Evolutionary conservation across 2,888 invertebrate genomes (phyloP).

Genomic region (Apotomis turbidana): DNA sequence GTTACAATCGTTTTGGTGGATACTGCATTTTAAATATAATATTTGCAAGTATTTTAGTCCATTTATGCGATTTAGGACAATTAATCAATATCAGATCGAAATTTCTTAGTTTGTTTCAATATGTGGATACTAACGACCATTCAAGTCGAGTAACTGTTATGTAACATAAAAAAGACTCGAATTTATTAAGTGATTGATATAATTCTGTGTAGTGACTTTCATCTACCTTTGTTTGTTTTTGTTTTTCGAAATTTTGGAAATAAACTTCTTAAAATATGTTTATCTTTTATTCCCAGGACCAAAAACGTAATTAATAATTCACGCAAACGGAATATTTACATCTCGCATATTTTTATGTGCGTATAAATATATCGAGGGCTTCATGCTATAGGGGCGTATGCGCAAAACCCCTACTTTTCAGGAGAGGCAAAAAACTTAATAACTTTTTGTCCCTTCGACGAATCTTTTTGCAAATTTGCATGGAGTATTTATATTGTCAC

Average conservation of each 20-base stretch:
- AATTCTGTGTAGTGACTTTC: constrained; percentile 40
- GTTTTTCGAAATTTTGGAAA: constrained; percentile 56
- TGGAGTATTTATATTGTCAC: no score
- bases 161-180: constrained; percentile 16
- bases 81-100: not conserved
- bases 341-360: no score
- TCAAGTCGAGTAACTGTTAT: not conserved
- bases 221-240: constrained; percentile 48
- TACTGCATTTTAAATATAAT: not conserved
- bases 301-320: not conserved
- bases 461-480: no score
- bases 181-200: constrained; percentile 20
- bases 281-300: constrained; percentile 42
- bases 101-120: not conserved
- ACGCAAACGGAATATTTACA: no score
- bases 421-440: no score
- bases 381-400: no score
- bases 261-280: constrained; percentile 58
- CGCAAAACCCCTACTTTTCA: no score
- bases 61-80: not conserved
- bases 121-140: not conserved
- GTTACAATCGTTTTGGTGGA: not conserved
- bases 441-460: no score
- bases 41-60: not conserved
- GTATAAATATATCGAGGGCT: no score